Evolutionary conservation across 2,888 invertebrate genomes (phyloP), one percentile per base, ranked within the genome.

Genomic region (Xanthorhoe designata): DNA sequence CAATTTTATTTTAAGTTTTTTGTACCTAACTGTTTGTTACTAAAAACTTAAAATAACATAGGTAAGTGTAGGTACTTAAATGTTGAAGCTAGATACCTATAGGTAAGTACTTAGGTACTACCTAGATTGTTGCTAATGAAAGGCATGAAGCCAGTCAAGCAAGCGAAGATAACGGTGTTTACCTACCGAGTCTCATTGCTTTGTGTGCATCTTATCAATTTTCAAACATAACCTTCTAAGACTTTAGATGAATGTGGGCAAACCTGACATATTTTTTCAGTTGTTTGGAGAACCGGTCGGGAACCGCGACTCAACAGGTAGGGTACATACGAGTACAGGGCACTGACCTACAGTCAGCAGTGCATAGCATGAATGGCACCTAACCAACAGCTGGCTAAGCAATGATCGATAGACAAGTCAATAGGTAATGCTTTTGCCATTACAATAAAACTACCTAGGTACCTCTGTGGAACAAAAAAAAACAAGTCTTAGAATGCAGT

Each of bases 271-370:
- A 79, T 80, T 78, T 83, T 81, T 82, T 84, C 77, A 77, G 68
- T 61, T 76, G 69, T 75, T 73, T 62, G 72, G 73, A 84, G 82
- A 92, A 92, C 92, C 91, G 89, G 92, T 84, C 87, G 83, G 88
- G 86, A 84, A 75, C 80, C 75, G 78, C 78, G 78, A 84, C 82
- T 85, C 90, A 91, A 92, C 92, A 92, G 92, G 92, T 82, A 84
- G 82, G 24, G 24, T 56, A 56, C 45, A 47, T 42, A 18, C 18
- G 38, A 24, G 47, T 29, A 53, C 59, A 85, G 92, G 92, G 90
- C 92, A 92, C 85, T 92, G 92, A 92, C 92, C 92, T 86, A 90
- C 84, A 86, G 84, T 78, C 82, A 81, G 74, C 83, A 79, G 75
- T 80, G 85, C 86, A 85, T 81, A 74, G 78, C 78, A 88, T 91